A percentile compares a stretch with the other conserved stretches of the same genome.
Evolutionary conservation across 2,113 vertebrate species (phyloP).

Genomic region (Lathamus discolor): DNA sequence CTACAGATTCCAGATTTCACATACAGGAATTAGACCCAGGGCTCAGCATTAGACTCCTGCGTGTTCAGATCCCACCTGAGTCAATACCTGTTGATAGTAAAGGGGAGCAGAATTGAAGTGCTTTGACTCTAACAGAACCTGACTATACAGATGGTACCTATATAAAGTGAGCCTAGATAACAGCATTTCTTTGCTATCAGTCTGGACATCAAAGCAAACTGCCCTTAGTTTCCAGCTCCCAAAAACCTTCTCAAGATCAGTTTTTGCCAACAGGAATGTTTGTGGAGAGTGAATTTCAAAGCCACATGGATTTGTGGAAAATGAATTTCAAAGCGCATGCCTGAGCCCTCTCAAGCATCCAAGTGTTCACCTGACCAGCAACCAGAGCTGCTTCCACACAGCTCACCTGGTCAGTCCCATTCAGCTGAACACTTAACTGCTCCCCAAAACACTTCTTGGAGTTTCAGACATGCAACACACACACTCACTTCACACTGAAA

Average conservation of each 20-base stretch:
- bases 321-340: not conserved
- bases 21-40: accelerated
- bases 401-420: not conserved
- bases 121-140: not conserved
- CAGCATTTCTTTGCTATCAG: not conserved
- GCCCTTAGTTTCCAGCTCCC: not conserved
- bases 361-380: not conserved
- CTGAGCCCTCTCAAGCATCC: not conserved
- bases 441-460: not conserved
- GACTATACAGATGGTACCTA: not conserved
- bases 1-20: not conserved
- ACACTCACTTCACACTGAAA: not conserved
- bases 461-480: not conserved
- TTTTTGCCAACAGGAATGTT: not conserved
- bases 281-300: not conserved
- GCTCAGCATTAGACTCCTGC: not conserved
- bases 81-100: accelerated
- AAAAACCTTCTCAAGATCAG: not conserved
- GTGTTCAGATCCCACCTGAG: not conserved
- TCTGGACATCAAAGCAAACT: not conserved
- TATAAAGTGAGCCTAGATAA: not conserved
- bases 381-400: accelerated
- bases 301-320: not conserved
- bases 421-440: not conserved
- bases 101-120: not conserved